Base-by-base conservation (phyloP, 2,797 vertebrate species). In the Acrossocheilus fasciatus region DNA sequence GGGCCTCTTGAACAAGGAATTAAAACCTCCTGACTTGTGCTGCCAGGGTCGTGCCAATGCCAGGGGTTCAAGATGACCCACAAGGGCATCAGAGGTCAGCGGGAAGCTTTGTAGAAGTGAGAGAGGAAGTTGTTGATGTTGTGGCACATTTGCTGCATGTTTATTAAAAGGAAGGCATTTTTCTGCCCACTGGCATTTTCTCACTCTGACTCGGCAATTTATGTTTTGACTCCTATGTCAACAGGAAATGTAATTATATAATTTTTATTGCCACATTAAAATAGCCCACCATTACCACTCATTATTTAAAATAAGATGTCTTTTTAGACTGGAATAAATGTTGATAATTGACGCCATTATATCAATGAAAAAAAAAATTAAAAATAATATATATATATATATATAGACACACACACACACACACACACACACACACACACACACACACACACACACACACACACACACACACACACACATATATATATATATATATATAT, bases 21-120 rank as follows among this genome's bases (percentile, higher is more conserved):
- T 59, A 84, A 87, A 91, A 87, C 83, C 80, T 62, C n/a, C 77
- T 23, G 64, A 85, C 52, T 73, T 62, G 57, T 59, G 62, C 26
- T 72, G 59, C 74, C 62, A 39, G 34, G 76, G 81, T 88, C 86
- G 85, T 30, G 47, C n/a, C 36, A 81, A 12, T 66, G 50, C 50
- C 15, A 87, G 45, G 26, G 81, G 57, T 79, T 88, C 77, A 76
- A 34, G 50, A 36, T 76, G 87, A 89, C 77, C 87, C 76, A 47
- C 30, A 64, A 34, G 83, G 81, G 41, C 72, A 66, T 52, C 34
- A 57, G 54, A 84, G 77, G 81, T 81, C 87, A 86, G 91, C 84
- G 89, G 91, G 86, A 89, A 90, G 91, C 94, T 96, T 95, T 96
- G 43, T 95, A 95, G 95, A 96, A 96, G 95, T 96, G 95, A 96